Evolutionary conservation across 2,113 vertebrate species (phyloP).

Genomic region (Notarius lentiginosus): DNA sequence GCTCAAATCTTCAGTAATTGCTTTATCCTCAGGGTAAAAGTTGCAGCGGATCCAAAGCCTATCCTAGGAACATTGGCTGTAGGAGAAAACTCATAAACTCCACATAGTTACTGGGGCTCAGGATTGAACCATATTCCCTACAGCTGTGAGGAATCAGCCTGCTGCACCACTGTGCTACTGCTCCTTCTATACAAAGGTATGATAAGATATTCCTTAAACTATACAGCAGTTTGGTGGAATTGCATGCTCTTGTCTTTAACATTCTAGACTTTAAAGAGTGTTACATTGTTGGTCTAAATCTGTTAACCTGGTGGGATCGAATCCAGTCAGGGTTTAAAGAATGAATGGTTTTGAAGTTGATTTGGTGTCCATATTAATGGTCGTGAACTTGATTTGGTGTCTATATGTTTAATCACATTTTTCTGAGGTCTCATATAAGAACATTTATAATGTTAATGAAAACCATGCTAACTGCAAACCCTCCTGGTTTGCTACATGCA

Average conservation of each 20-base stretch:
- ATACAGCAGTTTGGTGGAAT: background rate
- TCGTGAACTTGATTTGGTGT: too few species aligned
- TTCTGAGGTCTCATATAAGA: background rate
- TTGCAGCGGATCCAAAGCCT: background rate
- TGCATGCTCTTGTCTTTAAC: background rate
- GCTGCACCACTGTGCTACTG: background rate
- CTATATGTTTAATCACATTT: too few species aligned
- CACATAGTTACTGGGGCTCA: background rate
- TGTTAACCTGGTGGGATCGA: background rate
- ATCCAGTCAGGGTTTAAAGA: background rate
- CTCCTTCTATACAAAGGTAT: background rate
- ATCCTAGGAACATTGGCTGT: background rate
- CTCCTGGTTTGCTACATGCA: background rate
- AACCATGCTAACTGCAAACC: background rate
- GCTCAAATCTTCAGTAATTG: background rate
- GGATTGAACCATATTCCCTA: too few species aligned
- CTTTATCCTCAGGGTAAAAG: background rate
- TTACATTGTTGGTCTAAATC: background rate
- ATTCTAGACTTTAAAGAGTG: background rate
- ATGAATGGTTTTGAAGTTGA: background rate
- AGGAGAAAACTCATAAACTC: background rate
- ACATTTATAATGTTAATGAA: background rate
- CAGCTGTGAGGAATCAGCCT: background rate
- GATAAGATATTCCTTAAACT: background rate
- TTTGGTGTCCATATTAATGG: too few species aligned